Percentiles rank a stretch among this genome's conserved stretches.
phyloP scores from a whole-genome alignment of 1,140 invertebrate species.

The Bombus confusus region DNA sequence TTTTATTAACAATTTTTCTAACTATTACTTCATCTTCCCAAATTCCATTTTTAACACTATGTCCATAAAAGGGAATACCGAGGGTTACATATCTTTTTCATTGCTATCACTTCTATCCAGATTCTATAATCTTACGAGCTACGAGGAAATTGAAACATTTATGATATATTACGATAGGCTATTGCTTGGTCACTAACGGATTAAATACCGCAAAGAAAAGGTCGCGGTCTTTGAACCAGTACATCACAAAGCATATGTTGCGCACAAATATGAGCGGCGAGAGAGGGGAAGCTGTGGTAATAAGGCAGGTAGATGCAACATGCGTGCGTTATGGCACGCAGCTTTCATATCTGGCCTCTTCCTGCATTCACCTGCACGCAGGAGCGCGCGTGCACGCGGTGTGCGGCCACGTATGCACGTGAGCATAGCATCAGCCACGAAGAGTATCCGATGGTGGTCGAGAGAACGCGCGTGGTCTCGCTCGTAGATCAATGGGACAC shows the following conservation, averaged over 20 bases:
- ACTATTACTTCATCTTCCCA: too few species aligned
- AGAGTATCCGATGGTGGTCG: slow-evolving; percentile 53
- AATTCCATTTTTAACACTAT: too few species aligned
- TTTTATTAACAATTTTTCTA: too few species aligned
- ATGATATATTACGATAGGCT: too few species aligned
- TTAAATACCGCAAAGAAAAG: too few species aligned
- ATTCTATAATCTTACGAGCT: too few species aligned
- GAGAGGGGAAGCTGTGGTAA: slow-evolving; percentile 39
- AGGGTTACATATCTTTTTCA: too few species aligned
- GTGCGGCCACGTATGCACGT: slow-evolving; percentile 21
- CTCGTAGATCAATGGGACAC: slow-evolving; percentile 71
- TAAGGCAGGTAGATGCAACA: slow-evolving; percentile 48
- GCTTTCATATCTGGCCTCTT: slow-evolving; percentile 31
- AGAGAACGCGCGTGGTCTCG: slow-evolving; percentile 41
- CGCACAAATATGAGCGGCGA: neutral
- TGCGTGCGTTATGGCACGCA: slow-evolving; percentile 49
- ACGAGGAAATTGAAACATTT: too few species aligned
- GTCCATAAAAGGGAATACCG: too few species aligned
- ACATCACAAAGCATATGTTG: neutral
- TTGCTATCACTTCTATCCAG: too few species aligned
- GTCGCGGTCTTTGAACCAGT: too few species aligned
- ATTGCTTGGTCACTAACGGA: too few species aligned
- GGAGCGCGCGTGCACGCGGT: slow-evolving; percentile 8
- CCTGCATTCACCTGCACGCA: slow-evolving; percentile 49
- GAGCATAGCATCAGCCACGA: slow-evolving; percentile 1